Base-by-base conservation (phyloP, 2,888 invertebrate species). In the Steromphala cineraria region DNA sequence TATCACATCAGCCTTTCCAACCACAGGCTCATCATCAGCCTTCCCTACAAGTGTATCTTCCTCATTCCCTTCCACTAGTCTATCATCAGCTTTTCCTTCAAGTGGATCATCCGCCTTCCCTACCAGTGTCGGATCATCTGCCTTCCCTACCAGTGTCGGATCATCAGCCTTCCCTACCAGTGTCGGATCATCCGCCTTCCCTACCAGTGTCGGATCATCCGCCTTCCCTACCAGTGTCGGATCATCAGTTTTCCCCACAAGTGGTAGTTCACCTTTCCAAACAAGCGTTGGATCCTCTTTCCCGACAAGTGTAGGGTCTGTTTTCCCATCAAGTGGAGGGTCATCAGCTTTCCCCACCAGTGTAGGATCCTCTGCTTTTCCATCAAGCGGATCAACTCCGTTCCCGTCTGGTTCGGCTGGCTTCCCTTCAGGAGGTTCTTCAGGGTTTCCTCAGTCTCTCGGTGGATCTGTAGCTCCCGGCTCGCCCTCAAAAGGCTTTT, bases 401-500 rank as follows among this genome's bases (percentile, higher is more conserved):
- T 75, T 75, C 17, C 75, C 75, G 24, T 75, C 75, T 21, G 75
- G 75, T 4, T 40, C 71, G 2, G 21, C 71, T 17, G 19, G 31
- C 0, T 74, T 74, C 36, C 71, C 71, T 19, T 13, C 71, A 40
- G 71, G 71, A 15, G 71, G 71, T 10, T 67, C 78, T 28, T 79
- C 67, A 67, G 67, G 40, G 31, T 74, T 74, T 74, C 71, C 71
- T 19, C 36, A 78, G 21, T 46, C 78, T 56, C 56, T 55, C 2
- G 46, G 55, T 19, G 53, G 52, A 46, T 82, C 88, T n/a, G 86
- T 85, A 19, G 85, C 89, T 31, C 91, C 91, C 13, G 92, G 91
- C 1, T 92, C 92, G 1, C 92, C 93, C 15, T 90, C 92, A n/a
- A 92, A 92, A 80, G 85, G 81, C 5, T 91, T 90, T 80, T 87